Evolutionary conservation across 2,888 invertebrate genomes (phyloP), one percentile per base, ranked within the genome.

Genomic region (Endotricha flammealis): DNA sequence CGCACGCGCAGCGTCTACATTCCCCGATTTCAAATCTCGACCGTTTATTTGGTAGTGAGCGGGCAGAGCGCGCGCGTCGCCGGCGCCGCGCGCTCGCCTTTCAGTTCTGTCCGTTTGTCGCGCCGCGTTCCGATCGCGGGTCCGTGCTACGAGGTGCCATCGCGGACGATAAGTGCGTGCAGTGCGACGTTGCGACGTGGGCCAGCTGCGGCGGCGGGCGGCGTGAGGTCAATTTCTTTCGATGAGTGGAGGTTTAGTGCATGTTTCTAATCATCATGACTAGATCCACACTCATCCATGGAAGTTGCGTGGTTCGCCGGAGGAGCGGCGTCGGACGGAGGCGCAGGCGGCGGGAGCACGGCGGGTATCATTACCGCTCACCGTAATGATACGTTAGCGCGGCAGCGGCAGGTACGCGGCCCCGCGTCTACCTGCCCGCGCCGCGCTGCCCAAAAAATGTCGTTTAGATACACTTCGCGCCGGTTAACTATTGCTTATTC

Each of bases 211-310:
- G 60, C 63, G 46, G 53, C 56, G 50, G n/a, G 59, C 52, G 51
- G 60, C 64, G 56, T 63, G 67, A 71, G 61, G 81, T 83, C 87
- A 87, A 86, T 83, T 87, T 88, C 88, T 89, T 88, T 90, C 88
- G 91, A 89, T 91, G 91, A 88, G 90, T 91, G 91, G 88, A 90
- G 91, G 90, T 91, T 90, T 90, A 89, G 91, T 91, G 88, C 91
- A 91, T 91, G 91, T 91, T 86, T 58, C 70, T 68, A 56, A 57
- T 67, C 85, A 82, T 83, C 91, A 91, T 91, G 91, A 91, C 91
- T 91, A 91, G 91, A 91, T 91, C 91, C 91, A 91, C 91, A 91
- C 91, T 91, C 91, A 91, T 91, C 91, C 91, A 91, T 88, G 89
- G 91, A 89, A 87, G 80, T 86, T 85, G 87, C 82, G 80, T 75